Base-by-base conservation (phyloP, 2,888 invertebrate genomes). In the Pterostichus niger region DNA sequence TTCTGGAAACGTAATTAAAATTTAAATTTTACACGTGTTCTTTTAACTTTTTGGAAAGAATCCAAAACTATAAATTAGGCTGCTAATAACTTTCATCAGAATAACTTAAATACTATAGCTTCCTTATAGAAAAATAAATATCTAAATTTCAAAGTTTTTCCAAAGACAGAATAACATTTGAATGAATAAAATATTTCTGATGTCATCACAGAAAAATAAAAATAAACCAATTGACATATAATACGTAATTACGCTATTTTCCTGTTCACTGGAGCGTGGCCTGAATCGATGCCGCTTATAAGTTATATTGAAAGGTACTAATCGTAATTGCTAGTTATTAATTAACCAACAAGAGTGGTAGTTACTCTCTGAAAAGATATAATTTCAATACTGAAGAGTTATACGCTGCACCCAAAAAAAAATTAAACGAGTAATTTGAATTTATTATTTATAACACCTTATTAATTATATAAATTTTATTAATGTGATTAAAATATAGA, bases 361-460 rank as follows among this genome's bases (percentile, higher is more conserved):
- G 1, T 49, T 49, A n/a, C n/a, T 49, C 9, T 13, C n/a, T 49
- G 49, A 49, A 49, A 11, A 49, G 10, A 40, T 6, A 49, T 11
- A 49, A 49, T 9, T 49, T 49, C 24, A 24, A 6, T 10, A 49
- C n/a, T 49, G 49, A 49, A 49, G 6, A 49, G 49, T 49, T 49
- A 49, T 49, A 13, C 10, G 49, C n/a, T 1, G n/a, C 0, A 5
- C 7, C 1, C 40, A 40, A 6, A 49, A 49, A 49, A 49, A 49
- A 49, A 6, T 4, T 49, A 49, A 49, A 49, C 49, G n/a, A 49
- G 49, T n/a, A 49, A 49, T 49, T 49, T 49, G 10, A n/a, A 13
- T 11, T 49, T 49, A 49, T 49, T 49, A 49, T 49, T 49, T 49
- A 13, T 49, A 49, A 49, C 49, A 49, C 49, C 49, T 13, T 49